Conservation (phyloP, 2,888 invertebrate genomes). For the Eledona agricola region DNA sequence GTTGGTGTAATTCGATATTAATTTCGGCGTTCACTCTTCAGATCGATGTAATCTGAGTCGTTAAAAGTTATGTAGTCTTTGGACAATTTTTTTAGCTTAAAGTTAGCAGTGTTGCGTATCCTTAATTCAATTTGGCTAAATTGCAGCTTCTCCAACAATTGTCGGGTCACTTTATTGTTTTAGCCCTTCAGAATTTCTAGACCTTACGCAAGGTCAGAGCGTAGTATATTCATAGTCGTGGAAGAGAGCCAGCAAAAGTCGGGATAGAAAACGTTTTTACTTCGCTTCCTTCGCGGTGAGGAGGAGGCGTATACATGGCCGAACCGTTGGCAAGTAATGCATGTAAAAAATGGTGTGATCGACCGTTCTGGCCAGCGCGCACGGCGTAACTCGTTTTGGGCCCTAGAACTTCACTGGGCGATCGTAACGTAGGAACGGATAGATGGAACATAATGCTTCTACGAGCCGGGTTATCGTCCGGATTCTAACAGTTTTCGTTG, state of each 20-base stretch:
- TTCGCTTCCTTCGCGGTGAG: slow-evolving; percentile 7
- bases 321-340: slow-evolving; percentile 41
- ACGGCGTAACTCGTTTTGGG: slow-evolving; percentile 55
- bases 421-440: slow-evolving; percentile 37
- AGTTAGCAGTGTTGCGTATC: no score
- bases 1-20: no score
- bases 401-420: slow-evolving; percentile 48
- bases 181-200: no score
- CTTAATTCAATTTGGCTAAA: no score
- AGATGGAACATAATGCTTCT: slow-evolving; percentile 40
- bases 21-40: no score
- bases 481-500: slow-evolving; percentile 31
- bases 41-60: no score
- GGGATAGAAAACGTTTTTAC: slow-evolving; percentile 1
- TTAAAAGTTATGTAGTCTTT: no score
- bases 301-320: slow-evolving; percentile 27
- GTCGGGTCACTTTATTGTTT: no score
- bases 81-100: no score
- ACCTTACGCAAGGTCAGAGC: no score
- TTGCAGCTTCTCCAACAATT: no score
- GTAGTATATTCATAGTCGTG: slow-evolving; percentile 7
- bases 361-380: slow-evolving; percentile 60
- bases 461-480: slow-evolving; percentile 38
- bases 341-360: slow-evolving; percentile 57
- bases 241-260: background rate